Evolutionary conservation across 30 jellyfish, hydroid and myxozoan species (phyloP).

Genomic region (Aurelia sp.): DNA sequence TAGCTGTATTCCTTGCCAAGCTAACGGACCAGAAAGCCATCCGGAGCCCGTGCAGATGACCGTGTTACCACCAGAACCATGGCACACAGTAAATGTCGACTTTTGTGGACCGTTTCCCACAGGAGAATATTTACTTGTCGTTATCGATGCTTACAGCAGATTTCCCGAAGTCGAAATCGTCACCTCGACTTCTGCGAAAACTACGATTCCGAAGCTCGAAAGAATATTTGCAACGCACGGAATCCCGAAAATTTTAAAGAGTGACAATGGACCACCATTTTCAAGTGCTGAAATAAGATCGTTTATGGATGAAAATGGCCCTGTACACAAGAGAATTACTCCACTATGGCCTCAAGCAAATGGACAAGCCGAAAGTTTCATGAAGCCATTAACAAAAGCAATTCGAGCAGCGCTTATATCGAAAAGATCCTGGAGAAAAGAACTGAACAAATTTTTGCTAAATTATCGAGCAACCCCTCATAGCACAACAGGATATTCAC

Average conservation of each 20-base stretch:
- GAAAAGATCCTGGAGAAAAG: constrained; percentile 1
- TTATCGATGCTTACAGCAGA: constrained; percentile 27
- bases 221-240: constrained; percentile 44
- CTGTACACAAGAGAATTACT: constrained; percentile 31
- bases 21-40: constrained; percentile 6
- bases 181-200: constrained; percentile 44
- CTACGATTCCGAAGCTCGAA: constrained; percentile 22
- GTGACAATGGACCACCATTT: constrained; percentile 54
- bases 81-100: constrained; percentile 62
- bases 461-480: constrained; percentile 11
- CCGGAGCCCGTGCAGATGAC: constrained; percentile 29
- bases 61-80: constrained; percentile 27
- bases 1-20: constrained; percentile 53
- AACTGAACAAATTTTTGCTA: background rate
- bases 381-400: constrained; percentile 39
- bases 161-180: constrained; percentile 13
- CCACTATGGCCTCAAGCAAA: constrained; percentile 67
- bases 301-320: constrained; percentile 15
- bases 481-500: constrained; percentile 32
- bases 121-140: constrained; percentile 36
- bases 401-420: constrained; percentile 2
- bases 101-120: constrained; percentile 46
- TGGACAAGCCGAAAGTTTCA: constrained; percentile 51
- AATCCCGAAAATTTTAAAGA: background rate
- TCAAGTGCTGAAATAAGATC: background rate